phyloP scores from a whole-genome alignment of 2,113 vertebrate species.

The Poeciliopsis prolifica region DNA sequence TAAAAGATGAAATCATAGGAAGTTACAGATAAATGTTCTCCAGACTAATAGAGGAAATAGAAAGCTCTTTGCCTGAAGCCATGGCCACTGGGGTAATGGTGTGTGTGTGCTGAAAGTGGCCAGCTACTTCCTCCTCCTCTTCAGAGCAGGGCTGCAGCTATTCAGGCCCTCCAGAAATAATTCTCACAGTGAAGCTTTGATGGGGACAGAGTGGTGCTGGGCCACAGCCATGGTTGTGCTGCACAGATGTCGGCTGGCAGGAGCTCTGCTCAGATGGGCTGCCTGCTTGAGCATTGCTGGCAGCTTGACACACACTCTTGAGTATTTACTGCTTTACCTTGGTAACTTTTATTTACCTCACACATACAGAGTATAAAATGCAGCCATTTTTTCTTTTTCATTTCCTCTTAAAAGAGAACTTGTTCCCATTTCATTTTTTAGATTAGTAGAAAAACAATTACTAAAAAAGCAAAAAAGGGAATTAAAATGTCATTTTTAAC shows the following conservation, averaged over 20 bases:
- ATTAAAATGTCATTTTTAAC: background rate
- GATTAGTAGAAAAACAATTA: too few relatives aligned
- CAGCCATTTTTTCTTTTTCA: background rate
- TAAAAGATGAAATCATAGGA: background rate
- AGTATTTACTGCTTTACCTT: conserved; percentile 49
- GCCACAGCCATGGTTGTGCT: conserved; percentile 29
- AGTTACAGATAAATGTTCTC: background rate
- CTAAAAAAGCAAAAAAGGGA: too few relatives aligned
- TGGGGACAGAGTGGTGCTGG: conserved; percentile 47
- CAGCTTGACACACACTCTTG: conserved; percentile 3
- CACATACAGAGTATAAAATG: conserved; percentile 10
- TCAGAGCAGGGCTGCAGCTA: conserved; percentile 46
- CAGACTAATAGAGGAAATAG: conserved; percentile 1
- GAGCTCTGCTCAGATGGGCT: conserved; percentile 40
- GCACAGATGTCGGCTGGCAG: conserved; percentile 17
- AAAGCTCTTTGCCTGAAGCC: conserved; percentile 20
- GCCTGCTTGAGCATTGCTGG: conserved; percentile 30
- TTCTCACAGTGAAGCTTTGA: conserved; percentile 72
- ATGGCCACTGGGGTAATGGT: background rate
- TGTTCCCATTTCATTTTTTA: too few relatives aligned
- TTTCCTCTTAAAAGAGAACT: background rate
- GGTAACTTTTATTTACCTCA: conserved; percentile 26
- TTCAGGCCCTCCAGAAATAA: conserved; percentile 72
- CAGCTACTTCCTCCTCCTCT: conserved; percentile 67
- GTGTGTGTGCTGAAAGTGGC: conserved; percentile 66